These are phyloP conservation scores for Numida meleagris DNA, from an alignment of 2,113 vertebrate species.

Conservation along the genomic window DNA sequence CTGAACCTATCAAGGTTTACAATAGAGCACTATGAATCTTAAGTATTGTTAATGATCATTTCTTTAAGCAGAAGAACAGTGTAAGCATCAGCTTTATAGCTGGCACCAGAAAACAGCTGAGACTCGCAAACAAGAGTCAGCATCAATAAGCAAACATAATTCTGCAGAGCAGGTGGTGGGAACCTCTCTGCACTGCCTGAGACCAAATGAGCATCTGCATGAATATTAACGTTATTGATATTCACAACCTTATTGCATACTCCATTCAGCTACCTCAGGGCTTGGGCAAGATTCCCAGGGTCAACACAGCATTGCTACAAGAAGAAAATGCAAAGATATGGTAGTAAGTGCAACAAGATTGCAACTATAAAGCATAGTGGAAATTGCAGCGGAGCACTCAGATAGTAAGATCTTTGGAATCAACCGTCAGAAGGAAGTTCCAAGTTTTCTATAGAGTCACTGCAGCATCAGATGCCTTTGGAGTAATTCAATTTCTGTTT, in stretches of 20 bases:
- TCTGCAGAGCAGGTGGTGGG: neutral
- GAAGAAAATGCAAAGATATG: neutral
- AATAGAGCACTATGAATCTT: slow-evolving; percentile 7
- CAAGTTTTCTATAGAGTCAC: neutral
- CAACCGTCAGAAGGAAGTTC: neutral
- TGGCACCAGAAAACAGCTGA: neutral
- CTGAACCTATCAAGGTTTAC: slow-evolving; percentile 20
- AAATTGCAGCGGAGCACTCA: fast-evolving
- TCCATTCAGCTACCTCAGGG: neutral
- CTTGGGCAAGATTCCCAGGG: neutral
- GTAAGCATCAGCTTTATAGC: neutral
- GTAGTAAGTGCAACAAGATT: neutral
- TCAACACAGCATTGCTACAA: neutral
- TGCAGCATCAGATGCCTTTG: neutral
- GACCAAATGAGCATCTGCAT: neutral
- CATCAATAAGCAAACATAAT: neutral
- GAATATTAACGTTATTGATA: neutral
- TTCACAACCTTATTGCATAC: neutral
- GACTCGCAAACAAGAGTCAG: neutral
- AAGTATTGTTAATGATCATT: slow-evolving; percentile 38
- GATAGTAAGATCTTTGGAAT: neutral
- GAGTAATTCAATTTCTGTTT: neutral
- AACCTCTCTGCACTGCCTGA: neutral
- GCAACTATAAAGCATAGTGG: neutral
- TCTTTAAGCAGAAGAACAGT: neutral